Evolutionary conservation across 2,888 invertebrate species (phyloP), one percentile per base, ranked within the genome.

Genomic region (Bruchidius siliquastri): DNA sequence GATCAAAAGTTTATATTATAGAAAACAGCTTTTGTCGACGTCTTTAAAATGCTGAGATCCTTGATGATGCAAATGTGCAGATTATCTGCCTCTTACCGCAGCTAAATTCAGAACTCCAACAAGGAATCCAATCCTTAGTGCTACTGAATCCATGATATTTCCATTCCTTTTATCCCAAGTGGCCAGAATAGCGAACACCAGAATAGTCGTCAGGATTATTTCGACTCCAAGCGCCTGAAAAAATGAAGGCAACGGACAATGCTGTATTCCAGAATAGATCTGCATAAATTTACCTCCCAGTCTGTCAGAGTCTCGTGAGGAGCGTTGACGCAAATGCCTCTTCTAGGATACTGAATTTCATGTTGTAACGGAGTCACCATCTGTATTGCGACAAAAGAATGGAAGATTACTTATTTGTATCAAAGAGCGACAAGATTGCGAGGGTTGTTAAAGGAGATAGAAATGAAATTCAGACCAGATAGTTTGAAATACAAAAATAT

Each of bases 111-210:
- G 83, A 0, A 89, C 91, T 20, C 89, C 86, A 73, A 94, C 88
- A 0, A 92, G 88, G 72, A 93, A 86, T 68, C 92, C 94, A 79
- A 93, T 92, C 81, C 91, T 91, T 18, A 94, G 83, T 0, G 93
- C 84, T 0, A 88, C 85, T 0, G 92, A 91, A 79, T 94, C 93
- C 49, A 88, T 88, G 78, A 90, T 90, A 69, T 88, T 87, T 20
- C 86, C 83, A 81, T 92, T 92, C 73, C 91, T 87, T 4, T 91
- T 90, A 84, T 94, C 94, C 92, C 92, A 93, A 6, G 92, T 86
- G 0, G 91, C 90, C 81, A 93, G 93, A 76, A 90, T 90, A 20
- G 93, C 88, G 69, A 93, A 87, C 68, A 90, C 88, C 69, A 94
- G 85, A 0, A 91, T 88, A 4, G 88, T 86, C 0, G 94, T 92